Percentiles rank a stretch among this genome's conserved stretches.
Conservation (phyloP, 2,113 vertebrate genomes). For the Micronycteris hirsuta region DNA sequence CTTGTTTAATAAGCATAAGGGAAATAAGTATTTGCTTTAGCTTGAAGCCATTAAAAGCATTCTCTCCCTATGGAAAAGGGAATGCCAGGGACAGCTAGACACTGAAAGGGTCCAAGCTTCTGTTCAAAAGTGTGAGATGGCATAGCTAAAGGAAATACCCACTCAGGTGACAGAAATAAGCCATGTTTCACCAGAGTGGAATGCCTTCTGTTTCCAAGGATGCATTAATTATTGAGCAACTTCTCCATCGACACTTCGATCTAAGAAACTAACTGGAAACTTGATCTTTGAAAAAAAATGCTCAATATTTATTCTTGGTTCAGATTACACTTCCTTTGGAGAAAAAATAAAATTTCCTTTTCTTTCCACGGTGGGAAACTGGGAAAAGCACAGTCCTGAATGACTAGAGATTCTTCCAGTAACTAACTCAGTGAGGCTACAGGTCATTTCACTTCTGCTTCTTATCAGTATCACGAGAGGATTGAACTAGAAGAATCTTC, state of each 20-base stretch:
- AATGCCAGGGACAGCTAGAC: not conserved
- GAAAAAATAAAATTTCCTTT: not conserved
- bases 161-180: slow-evolving; percentile 23
- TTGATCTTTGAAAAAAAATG: slow-evolving; percentile 16
- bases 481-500: not conserved
- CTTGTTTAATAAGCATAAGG: slow-evolving; percentile 25
- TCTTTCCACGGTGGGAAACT: not conserved
- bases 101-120: not conserved
- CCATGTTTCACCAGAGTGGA: not conserved
- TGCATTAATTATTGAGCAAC: not conserved
- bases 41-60: slow-evolving; percentile 35
- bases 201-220: not conserved
- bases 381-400: not conserved
- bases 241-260: not conserved
- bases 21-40: slow-evolving; percentile 52
- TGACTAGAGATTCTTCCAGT: not conserved
- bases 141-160: not conserved
- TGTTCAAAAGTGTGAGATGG: not conserved
- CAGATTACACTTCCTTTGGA: not conserved
- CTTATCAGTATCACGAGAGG: not conserved
- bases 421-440: not conserved
- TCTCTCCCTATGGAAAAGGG: slow-evolving; percentile 50
- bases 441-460: not conserved
- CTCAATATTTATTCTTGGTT: slow-evolving; percentile 5
- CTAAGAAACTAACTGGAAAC: not conserved